These are phyloP conservation scores for Polymixis lichenea DNA, from an alignment of 2,888 invertebrate species.

Conservation along the genomic window DNA sequence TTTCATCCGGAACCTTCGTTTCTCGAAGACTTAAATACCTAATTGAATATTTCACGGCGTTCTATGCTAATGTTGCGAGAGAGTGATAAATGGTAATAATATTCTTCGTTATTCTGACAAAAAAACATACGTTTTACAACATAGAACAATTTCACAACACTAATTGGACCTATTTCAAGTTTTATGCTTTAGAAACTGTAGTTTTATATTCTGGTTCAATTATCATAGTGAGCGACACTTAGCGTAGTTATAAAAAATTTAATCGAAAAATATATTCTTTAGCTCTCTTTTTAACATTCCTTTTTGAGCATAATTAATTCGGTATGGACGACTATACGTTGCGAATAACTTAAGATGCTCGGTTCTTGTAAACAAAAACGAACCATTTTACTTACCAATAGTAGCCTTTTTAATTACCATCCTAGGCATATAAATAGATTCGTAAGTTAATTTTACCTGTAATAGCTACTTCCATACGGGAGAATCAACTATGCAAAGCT, in stretches of 20 bases:
- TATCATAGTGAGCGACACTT: constrained; percentile 20
- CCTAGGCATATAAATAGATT: too few relatives aligned
- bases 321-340: not conserved
- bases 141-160: constrained; percentile 56
- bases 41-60: constrained; percentile 76
- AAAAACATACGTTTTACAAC: constrained; percentile 68
- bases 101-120: constrained; percentile 67
- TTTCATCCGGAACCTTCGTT: constrained; percentile 71
- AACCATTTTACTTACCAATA: too few relatives aligned
- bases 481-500: too few relatives aligned
- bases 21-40: constrained; percentile 69
- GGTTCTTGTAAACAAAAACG: too few relatives aligned
- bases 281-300: not conserved
- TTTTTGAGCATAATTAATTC: constrained; percentile 4
- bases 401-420: too few relatives aligned
- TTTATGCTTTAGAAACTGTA: constrained; percentile 20
- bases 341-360: not conserved
- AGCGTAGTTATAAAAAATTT: constrained; percentile 17
- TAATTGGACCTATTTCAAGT: constrained; percentile 47
- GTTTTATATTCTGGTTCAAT: constrained; percentile 32
- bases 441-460: too few relatives aligned
- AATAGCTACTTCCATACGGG: too few relatives aligned
- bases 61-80: constrained; percentile 73
- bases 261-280: constrained; percentile 25
- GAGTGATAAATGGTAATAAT: constrained; percentile 73